Evolutionary conservation across 2,113 vertebrate species (phyloP).

Genomic region (Pelecanus crispus): DNA sequence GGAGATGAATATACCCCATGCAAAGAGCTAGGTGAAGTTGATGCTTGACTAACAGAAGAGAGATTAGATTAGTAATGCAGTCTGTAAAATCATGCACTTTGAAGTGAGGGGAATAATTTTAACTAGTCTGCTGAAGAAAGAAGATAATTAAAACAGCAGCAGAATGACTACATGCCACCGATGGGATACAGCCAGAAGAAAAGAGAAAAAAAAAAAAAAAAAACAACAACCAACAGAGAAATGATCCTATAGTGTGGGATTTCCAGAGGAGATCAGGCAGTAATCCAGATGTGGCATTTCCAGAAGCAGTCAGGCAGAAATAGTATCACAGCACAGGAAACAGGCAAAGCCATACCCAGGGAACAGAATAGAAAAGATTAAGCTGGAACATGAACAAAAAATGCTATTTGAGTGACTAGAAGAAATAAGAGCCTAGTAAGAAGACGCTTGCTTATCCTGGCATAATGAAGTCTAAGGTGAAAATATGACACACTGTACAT

Average conservation of each 20-base stretch:
- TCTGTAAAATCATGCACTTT: not conserved
- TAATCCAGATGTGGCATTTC: not conserved
- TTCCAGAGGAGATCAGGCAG: slow-evolving; percentile 5
- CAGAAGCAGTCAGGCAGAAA: not conserved
- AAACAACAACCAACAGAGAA: too few relatives aligned
- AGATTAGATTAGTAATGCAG: not conserved
- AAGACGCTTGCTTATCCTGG: not conserved
- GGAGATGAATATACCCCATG: not conserved
- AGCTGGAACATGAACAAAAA: not conserved
- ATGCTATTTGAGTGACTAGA: not conserved
- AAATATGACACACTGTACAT: not conserved
- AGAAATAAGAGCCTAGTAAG: not conserved
- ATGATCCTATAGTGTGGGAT: not conserved
- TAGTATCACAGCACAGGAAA: not conserved
- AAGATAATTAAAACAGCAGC: not conserved
- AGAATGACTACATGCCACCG: not conserved
- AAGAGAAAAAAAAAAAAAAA: not conserved
- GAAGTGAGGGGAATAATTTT: not conserved
- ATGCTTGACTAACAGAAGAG: not conserved
- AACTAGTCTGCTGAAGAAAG: not conserved
- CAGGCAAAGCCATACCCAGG: not conserved
- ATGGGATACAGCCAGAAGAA: not conserved
- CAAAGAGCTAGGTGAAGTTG: not conserved
- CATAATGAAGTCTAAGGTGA: not conserved
- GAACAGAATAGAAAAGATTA: not conserved